Evolutionary conservation across 2,113 vertebrate genomes (phyloP), one percentile per base, ranked within the genome.

Genomic region (Pterocles orientalis): DNA sequence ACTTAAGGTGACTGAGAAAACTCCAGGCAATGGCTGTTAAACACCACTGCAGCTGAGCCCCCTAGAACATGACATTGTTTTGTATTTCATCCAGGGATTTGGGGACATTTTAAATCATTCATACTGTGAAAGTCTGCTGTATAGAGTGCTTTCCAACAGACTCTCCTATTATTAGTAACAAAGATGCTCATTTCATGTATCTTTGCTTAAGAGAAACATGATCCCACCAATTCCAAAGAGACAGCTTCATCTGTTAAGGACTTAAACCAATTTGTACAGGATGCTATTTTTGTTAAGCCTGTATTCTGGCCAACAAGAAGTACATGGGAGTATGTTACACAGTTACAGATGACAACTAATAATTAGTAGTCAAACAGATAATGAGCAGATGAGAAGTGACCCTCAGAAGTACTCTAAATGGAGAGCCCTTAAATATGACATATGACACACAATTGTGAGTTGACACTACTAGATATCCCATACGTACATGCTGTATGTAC

Each of bases 211-310:
- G 57, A 82, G 94, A 90, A 96, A 92, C 60, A 83, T 33, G 68
- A 95, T 83, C 82, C 80, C 53, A 91, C 57, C 65, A 72, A 84
- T 76, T 96, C 65, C 62, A 84, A 82, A 83, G 48, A 93, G 77
- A 91, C 58, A 92, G 57, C 36, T 95, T 92, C 77, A 91, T 92
- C 84, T 95, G 57, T 71, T 91, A 77, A 82, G 64, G 85, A 68
- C 66, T 84, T 77, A 79, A 86, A 72, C 33, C 47, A 69, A 80
- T 94, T 90, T 95, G 57, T 72, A 88, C 1, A 3, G 78, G 76
- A 90, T 53, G 41, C 70, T 92, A 54, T 87, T 95, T 94, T 94
- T 94, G 93, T 86, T 94, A 92, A 93, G 57, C 57, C 47, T 66
- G 62, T 50, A 65, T 64, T 79, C 72, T n/a, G 57, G 78, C 76